These are phyloP conservation scores for Hippocampus comes DNA, from an alignment of 2,113 vertebrate genomes.

Conservation along the genomic window DNA sequence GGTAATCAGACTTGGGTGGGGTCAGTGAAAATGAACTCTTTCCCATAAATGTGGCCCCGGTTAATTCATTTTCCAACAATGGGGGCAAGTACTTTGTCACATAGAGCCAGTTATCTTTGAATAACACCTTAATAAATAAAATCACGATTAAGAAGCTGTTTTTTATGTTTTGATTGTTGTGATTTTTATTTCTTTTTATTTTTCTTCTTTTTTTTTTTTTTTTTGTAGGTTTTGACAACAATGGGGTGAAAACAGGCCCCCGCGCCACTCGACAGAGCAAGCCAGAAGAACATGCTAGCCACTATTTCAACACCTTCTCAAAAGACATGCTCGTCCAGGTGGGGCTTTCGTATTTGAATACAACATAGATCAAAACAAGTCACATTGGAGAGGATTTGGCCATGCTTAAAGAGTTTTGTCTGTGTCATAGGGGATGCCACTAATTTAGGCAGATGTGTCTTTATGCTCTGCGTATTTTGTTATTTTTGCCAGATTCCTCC, in stretches of 20 bases:
- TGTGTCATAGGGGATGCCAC: not conserved
- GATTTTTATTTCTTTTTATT: not conserved
- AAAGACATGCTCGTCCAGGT: conserved; percentile 98
- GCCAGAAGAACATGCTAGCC: conserved; percentile 90
- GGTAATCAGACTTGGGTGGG: too few species aligned
- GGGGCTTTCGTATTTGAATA: conserved; percentile 26
- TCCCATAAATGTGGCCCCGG: too few species aligned
- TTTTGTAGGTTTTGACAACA: conserved; percentile 93
- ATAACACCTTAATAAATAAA: too few species aligned
- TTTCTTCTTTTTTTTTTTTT: not conserved
- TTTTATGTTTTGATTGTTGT: not conserved
- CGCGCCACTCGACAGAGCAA: conserved; percentile 94
- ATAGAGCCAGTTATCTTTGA: too few species aligned
- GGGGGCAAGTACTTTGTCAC: too few species aligned
- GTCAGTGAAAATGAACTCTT: too few species aligned
- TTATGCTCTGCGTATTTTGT: not conserved
- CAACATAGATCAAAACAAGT: conserved; percentile 1
- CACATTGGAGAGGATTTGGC: not conserved
- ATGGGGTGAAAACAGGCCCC: conserved; percentile 88
- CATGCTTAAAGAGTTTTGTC: not conserved
- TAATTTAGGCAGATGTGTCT: conserved; percentile 13
- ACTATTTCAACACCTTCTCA: conserved; percentile 95
- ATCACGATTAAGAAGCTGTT: too few species aligned
- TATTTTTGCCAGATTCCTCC: conserved; percentile 3
- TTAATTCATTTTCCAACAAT: too few species aligned